Evolutionary conservation across 2,797 vertebrate genomes (phyloP), one percentile per base, ranked within the genome.

Genomic region (Spinus olivaceus): DNA sequence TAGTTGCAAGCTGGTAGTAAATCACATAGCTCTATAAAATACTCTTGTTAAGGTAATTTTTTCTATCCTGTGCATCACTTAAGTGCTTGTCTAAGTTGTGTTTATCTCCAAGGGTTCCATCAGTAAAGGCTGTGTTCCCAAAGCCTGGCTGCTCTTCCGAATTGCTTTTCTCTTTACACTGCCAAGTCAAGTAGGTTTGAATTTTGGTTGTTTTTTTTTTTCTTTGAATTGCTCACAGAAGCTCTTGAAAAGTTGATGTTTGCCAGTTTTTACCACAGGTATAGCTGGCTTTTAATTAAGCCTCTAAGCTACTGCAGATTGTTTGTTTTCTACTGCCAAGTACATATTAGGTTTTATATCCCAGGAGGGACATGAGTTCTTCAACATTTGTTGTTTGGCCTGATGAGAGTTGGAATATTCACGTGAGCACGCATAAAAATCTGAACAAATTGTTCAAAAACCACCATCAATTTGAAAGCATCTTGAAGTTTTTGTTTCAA

Each of bases 211-310:
- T 2, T 20, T 9, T 10, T 35, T 35, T 10, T 50, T 19, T 19
- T 3, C 39, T 64, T 83, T 46, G 54, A 12, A 85, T 64, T 90
- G 44, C 53, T 91, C 49, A 79, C 83, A 89, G 67, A 90, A 94
- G 65, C 42, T 71, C 65, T 65, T 95, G 76, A 73, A 82, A 90
- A 71, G 53, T 78, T 1, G 0, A 46, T 84, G 50, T 85, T 92
- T 95, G 71, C 78, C 67, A 67, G 53, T 87, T 93, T 77, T 93
- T 95, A 70, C 81, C 67, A 81, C 90, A 96, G 92, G 88, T 96
- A 90, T 73, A 88, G 44, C 46, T 85, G 42, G 21, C 64, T 94
- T 96, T 95, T 93, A 96, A 96, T 95, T 94, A 96, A 94, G 60
- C 64, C 88, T 94, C 88, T 79, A 88, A 95, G 82, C 93, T 84